Evolutionary conservation across 2,113 vertebrate genomes (phyloP), one percentile per base, ranked within the genome.

Genomic region (Protobothrops mucrosquamatus): DNA sequence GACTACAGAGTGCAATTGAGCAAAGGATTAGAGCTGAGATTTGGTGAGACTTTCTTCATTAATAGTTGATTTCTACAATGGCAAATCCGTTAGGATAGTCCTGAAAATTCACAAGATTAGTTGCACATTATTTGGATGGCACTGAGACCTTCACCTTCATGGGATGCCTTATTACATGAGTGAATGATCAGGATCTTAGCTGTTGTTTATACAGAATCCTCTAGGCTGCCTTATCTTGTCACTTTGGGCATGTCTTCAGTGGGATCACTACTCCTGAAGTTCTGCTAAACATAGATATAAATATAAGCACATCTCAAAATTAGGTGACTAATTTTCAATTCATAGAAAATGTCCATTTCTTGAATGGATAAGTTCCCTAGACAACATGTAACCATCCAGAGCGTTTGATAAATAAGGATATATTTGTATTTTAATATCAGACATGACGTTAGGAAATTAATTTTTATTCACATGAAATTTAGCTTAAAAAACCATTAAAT

Each of bases 401-500:
- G n/a, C 2, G 0, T 74, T 34, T 74, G 64, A 74, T 74, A 34
- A 74, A 74, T 14, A 34, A 74, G 64, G n/a, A 34, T 85, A 24
- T 92, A 74, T 52, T 34, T 59, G 18, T 23, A 88, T 88, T 61
- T 55, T 2, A 94, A 86, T 34, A 85, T 2, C 51, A 57, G 94
- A 89, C 9, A 15, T 39, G 87, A 91, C 39, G 0, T 48, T 92
- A 6, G 18, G n/a, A 94, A 94, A 91, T 4, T 56, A 1, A 54
- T 95, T 92, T 23, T 5, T 1, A 92, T 43, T 1, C 24, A 1
- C 0, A 89, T 85, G 26, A 94, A 14, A 0, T 61, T 88, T 92
- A 12, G 92, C 15, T 46, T 85, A 92, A 91, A 89, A 91, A 89
- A 43, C 43, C 94, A 93, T n/a, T 22, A 93, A 89, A 93, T 89